These are phyloP conservation scores for Diachasma alloeum DNA, from an alignment of 1,140 invertebrate species.

Conservation along the genomic window DNA sequence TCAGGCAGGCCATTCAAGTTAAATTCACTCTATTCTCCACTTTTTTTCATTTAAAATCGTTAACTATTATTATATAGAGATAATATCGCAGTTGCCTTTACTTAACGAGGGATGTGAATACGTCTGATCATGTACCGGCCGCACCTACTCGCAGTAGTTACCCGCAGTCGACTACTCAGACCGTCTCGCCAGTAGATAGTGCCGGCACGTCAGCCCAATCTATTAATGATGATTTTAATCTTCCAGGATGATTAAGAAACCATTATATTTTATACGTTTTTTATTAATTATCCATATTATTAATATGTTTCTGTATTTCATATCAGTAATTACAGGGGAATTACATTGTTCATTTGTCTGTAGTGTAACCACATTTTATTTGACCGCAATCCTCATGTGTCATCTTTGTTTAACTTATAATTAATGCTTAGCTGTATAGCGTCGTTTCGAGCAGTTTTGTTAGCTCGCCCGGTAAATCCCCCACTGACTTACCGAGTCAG, in stretches of 20 bases:
- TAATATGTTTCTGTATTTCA: conserved; percentile 53
- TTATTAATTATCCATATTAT: conserved; percentile 45
- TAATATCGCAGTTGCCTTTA: too few relatives aligned
- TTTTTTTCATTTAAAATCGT: neutral
- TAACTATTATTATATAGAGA: neutral
- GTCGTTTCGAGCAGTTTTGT: conserved; percentile 27
- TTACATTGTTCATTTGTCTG: conserved; percentile 40
- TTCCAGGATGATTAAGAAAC: too few relatives aligned
- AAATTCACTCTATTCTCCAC: conserved; percentile 21
- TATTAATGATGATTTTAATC: too few relatives aligned
- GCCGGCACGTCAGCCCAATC: too few relatives aligned
- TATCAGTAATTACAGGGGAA: conserved; percentile 50
- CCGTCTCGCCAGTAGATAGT: too few relatives aligned
- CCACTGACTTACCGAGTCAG: conserved; percentile 15
- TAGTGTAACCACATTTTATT: conserved; percentile 34
- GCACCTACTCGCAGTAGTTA: too few relatives aligned
- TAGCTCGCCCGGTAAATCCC: conserved; percentile 29
- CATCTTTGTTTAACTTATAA: conserved; percentile 31
- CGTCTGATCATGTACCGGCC: too few relatives aligned
- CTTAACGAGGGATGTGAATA: too few relatives aligned
- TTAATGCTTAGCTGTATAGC: conserved; percentile 27
- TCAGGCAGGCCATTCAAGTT: conserved; percentile 22
- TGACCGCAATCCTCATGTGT: neutral
- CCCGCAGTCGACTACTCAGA: too few relatives aligned
- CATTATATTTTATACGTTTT: conserved; percentile 15